Evolutionary conservation across 2,888 invertebrate genomes (phyloP).

Genomic region (Cheilosia vernalis): DNA sequence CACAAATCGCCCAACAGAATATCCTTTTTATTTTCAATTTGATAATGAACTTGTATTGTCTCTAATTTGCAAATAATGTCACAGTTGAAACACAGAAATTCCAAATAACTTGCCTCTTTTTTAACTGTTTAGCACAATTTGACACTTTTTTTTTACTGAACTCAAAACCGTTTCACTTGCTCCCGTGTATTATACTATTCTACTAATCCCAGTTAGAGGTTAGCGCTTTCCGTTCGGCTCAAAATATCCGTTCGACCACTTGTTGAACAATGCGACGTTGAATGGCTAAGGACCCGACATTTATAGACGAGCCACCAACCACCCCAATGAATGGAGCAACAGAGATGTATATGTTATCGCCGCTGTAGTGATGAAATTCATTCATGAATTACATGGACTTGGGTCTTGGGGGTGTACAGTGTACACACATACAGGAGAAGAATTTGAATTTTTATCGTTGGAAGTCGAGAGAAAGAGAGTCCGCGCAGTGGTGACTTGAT

Average conservation of each 20-base stretch:
- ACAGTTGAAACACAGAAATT: neutral
- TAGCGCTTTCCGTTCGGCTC: conserved; percentile 52
- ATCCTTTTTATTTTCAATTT: too few species aligned
- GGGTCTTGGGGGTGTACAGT: neutral
- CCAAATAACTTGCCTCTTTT: conserved; percentile 56
- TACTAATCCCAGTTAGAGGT: conserved; percentile 30
- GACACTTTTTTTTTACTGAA: conserved; percentile 47
- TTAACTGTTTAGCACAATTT: conserved; percentile 2
- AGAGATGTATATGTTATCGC: conserved; percentile 24
- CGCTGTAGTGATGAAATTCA: conserved; percentile 36
- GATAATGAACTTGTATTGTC: neutral
- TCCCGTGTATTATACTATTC: conserved; percentile 28
- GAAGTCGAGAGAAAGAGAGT: conserved; percentile 34
- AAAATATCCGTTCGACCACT: conserved; percentile 78
- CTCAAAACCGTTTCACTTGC: conserved; percentile 34
- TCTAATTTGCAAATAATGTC: neutral
- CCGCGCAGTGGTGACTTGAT: conserved; percentile 56
- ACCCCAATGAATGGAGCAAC: conserved; percentile 18
- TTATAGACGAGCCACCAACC: conserved; percentile 78
- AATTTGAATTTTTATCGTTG: conserved; percentile 1
- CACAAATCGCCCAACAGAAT: neutral
- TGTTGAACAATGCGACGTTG: conserved; percentile 83
- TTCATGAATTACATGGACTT: conserved; percentile 49
- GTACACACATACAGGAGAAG: conserved; percentile 12
- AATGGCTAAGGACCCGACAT: conserved; percentile 78